phyloP scores from a whole-genome alignment of 2,113 vertebrate genomes.

The Salvelinus sp. region DNA sequence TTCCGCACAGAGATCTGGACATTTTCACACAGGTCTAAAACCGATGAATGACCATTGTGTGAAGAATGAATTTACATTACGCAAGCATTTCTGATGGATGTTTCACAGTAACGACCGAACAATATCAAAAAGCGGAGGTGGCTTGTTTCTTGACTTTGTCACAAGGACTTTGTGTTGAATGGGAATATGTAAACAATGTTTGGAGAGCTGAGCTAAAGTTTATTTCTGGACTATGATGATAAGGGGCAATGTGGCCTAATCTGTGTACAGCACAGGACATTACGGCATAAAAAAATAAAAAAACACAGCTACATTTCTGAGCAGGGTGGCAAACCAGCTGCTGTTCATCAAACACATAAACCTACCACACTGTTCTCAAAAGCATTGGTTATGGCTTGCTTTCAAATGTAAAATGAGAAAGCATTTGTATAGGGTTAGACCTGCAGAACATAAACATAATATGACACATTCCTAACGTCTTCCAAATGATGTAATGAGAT shows the following conservation, averaged over 20 bases:
- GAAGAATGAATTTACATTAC: no score
- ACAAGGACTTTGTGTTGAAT: no score
- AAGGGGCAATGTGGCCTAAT: constrained; percentile 25
- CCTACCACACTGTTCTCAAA: neutral
- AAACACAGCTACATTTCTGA: neutral
- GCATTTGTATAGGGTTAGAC: neutral
- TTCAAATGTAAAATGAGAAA: neutral
- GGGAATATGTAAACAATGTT: neutral
- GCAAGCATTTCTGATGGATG: neutral
- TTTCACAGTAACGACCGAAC: neutral
- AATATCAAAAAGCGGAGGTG: neutral
- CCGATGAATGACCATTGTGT: neutral
- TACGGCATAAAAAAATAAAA: neutral
- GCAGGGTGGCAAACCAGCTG: neutral
- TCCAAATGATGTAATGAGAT: no score
- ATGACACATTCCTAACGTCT: no score
- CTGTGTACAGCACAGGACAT: neutral
- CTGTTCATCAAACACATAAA: neutral
- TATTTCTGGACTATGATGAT: constrained; percentile 16
- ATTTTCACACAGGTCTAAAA: neutral
- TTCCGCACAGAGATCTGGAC: constrained; percentile 51
- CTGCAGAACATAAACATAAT: no score
- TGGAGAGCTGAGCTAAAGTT: constrained; percentile 21
- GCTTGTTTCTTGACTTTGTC: constrained; percentile 24
- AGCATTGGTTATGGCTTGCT: neutral